Percentiles rank a stretch among this genome's conserved stretches.
phyloP scores from a whole-genome alignment of 2,113 vertebrate genomes.

The Erpornis zantholeuca region DNA sequence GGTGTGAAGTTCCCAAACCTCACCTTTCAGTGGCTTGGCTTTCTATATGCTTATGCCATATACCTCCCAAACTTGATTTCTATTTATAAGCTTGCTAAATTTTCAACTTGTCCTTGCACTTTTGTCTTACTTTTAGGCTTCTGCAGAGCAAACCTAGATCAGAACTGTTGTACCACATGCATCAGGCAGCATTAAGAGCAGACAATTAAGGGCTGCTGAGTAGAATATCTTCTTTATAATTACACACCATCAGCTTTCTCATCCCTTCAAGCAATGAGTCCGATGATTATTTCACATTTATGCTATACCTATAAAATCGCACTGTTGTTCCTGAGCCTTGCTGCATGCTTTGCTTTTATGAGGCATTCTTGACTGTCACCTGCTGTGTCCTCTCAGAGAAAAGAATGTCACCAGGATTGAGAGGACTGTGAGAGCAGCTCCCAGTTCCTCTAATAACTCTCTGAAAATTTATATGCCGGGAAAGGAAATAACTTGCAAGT shows the following conservation, averaged over 20 bases:
- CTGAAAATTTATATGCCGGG: neutral
- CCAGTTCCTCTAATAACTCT: neutral
- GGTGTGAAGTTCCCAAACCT: neutral
- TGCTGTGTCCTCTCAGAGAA: neutral
- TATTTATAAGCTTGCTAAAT: neutral
- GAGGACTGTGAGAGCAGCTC: neutral
- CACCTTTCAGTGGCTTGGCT: neutral
- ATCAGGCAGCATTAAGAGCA: neutral
- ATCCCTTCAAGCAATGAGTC: neutral
- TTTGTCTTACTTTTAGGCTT: neutral
- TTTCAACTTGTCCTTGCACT: neutral
- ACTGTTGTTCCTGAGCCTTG: neutral
- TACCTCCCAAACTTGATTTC: neutral
- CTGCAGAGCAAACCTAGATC: neutral
- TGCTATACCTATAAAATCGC: neutral
- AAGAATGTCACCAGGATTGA: neutral
- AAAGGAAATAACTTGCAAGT: neutral
- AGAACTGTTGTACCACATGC: neutral
- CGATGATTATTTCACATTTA: neutral
- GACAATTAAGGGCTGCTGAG: neutral
- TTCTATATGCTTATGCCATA: neutral
- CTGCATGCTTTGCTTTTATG: neutral
- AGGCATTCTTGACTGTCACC: neutral
- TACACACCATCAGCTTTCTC: neutral
- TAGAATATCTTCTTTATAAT: neutral